Conservation (phyloP, 2,888 invertebrate species). For the Ceramica pisi region DNA sequence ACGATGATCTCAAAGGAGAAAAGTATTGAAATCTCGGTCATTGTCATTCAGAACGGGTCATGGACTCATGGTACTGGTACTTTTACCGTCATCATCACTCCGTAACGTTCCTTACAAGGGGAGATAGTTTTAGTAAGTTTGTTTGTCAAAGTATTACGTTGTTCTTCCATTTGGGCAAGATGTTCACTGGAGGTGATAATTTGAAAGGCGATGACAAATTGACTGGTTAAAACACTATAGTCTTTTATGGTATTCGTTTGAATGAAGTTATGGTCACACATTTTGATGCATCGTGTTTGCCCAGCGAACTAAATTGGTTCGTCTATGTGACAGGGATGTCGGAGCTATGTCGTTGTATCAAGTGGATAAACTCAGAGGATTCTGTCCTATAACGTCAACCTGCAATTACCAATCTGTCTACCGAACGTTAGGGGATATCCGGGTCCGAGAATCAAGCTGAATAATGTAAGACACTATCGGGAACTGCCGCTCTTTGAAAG, state of each 20-base stretch:
- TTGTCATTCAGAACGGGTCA: constrained; percentile 67
- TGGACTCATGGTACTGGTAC: constrained; percentile 53
- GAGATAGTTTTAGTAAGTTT: constrained; percentile 58
- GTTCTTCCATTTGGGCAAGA: constrained; percentile 55
- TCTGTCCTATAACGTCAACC: constrained; percentile 2
- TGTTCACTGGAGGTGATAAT: constrained; percentile 57
- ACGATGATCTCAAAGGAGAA: constrained; percentile 75
- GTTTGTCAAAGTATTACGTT: constrained; percentile 66
- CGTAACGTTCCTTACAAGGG: constrained; percentile 53
- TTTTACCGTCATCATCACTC: constrained; percentile 60
- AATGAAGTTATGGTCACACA: constrained; percentile 15
- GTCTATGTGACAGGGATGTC: background rate
- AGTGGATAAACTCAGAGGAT: constrained; percentile 7
- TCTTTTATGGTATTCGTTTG: constrained; percentile 33
- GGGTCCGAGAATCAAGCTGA: constrained; percentile 2
- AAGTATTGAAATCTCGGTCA: constrained; percentile 71
- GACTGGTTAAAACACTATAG: constrained; percentile 26
- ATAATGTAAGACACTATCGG: constrained; percentile 23
- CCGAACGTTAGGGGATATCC: constrained; percentile 7
- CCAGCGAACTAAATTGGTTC: background rate
- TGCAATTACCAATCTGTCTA: constrained; percentile 14
- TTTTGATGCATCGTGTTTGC: background rate
- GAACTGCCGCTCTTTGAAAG: background rate
- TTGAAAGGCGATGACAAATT: constrained; percentile 34
- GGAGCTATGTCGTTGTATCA: background rate